These are phyloP conservation scores for Merodon equestris DNA, from an alignment of 2,888 invertebrate species.

Conservation along the genomic window DNA sequence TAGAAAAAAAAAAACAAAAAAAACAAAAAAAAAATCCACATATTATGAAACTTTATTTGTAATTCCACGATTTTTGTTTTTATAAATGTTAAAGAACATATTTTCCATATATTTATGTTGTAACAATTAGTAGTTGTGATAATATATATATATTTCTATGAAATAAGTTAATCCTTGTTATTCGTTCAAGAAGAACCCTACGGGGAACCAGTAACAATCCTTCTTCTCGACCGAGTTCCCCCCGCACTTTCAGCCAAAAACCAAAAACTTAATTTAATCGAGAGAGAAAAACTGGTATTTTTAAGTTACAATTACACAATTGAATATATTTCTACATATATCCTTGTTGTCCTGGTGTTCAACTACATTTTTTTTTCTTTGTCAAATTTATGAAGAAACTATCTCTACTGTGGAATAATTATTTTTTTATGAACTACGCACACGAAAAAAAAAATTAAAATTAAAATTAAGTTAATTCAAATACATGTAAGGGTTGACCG, in stretches of 20 bases:
- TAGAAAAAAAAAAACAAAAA: constrained; percentile 47
- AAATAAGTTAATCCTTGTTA: constrained; percentile 27
- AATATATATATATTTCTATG: constrained; percentile 7
- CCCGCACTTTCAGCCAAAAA: constrained; percentile 14
- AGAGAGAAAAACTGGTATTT: not conserved
- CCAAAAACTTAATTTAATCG: not conserved
- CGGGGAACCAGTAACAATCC: not conserved
- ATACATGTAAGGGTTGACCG: constrained; percentile 21
- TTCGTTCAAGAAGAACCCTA: constrained; percentile 24
- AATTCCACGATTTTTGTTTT: constrained; percentile 59
- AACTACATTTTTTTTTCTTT: not conserved
- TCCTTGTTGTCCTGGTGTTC: not conserved
- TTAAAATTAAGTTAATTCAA: constrained; percentile 38
- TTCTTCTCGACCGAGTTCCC: too few relatives aligned
- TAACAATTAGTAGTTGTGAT: constrained; percentile 41
- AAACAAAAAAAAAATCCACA: constrained; percentile 59
- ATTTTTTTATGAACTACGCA: constrained; percentile 36
- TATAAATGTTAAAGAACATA: constrained; percentile 65
- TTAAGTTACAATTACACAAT: constrained; percentile 18
- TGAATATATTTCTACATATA: constrained; percentile 3
- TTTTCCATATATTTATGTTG: not conserved
- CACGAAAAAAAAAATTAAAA: constrained; percentile 24
- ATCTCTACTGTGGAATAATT: constrained; percentile 37
- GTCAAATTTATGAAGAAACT: constrained; percentile 15
- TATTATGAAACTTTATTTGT: constrained; percentile 63